These are phyloP conservation scores for Mythimna pallens DNA, from an alignment of 2,888 invertebrate species.

Conservation along the genomic window DNA sequence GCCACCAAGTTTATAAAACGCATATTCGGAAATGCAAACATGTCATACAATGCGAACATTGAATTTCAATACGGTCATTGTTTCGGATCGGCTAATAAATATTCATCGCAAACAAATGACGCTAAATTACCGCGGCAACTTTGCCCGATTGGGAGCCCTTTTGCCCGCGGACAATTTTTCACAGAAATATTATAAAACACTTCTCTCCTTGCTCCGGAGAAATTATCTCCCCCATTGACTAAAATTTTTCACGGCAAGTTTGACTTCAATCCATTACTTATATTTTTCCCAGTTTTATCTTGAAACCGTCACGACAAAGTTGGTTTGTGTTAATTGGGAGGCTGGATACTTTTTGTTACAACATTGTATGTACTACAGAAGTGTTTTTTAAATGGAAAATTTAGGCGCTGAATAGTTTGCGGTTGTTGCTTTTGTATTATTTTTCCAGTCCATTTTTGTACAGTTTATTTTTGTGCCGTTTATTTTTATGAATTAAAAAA, in stretches of 20 bases:
- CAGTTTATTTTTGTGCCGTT: constrained; percentile 3
- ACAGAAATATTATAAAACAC: constrained; percentile 85
- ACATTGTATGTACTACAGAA: constrained; percentile 73
- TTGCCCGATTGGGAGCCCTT: constrained; percentile 73
- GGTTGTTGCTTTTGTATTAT: constrained; percentile 28
- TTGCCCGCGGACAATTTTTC: constrained; percentile 80
- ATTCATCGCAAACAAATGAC: constrained; percentile 87
- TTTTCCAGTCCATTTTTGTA: constrained; percentile 9
- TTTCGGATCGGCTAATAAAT: constrained; percentile 84
- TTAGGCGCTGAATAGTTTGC: constrained; percentile 66
- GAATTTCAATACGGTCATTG: constrained; percentile 81
- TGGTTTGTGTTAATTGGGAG: constrained; percentile 86
- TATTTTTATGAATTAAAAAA: constrained; percentile 20
- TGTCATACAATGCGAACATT: constrained; percentile 74
- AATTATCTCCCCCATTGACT: constrained; percentile 89
- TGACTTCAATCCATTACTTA: constrained; percentile 87
- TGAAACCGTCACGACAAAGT: constrained; percentile 80
- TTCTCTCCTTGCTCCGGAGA: constrained; percentile 79
- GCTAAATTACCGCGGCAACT: constrained; percentile 80
- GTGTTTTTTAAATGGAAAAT: constrained; percentile 71
- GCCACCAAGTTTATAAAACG: constrained; percentile 64
- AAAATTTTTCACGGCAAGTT: constrained; percentile 89
- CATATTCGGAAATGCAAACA: constrained; percentile 69
- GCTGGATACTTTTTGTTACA: constrained; percentile 79
- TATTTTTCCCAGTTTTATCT: constrained; percentile 86